Percentiles rank a stretch among this genome's conserved stretches.
Conservation (phyloP, 1,140 invertebrate genomes). For the Heliothis subflexa region DNA sequence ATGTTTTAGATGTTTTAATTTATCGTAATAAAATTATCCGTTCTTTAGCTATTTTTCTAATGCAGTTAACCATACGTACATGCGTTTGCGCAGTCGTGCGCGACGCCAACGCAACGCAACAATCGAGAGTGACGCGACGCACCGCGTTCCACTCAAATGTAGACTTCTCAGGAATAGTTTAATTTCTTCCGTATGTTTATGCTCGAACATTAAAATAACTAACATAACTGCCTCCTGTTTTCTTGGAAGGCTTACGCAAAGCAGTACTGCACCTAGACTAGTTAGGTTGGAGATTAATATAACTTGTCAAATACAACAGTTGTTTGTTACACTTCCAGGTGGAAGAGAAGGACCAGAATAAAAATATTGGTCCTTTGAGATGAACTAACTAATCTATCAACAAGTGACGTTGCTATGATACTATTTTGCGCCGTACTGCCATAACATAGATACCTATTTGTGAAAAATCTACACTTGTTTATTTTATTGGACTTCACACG, state of each 20-base stretch:
- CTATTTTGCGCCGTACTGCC: no score
- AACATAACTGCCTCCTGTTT: neutral
- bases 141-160: constrained; percentile 26
- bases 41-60: neutral
- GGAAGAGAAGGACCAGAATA: no score
- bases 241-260: neutral
- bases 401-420: no score
- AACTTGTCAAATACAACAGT: no score
- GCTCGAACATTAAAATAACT: constrained; percentile 5
- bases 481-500: no score
- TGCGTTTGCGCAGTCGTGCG: constrained; percentile 36
- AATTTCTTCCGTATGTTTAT: constrained; percentile 20
- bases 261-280: neutral
- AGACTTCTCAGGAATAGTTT: constrained; percentile 14
- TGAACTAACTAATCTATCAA: no score
- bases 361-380: no score
- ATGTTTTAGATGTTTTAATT: no score
- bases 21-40: no score
- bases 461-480: no score
- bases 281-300: neutral
- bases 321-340: no score
- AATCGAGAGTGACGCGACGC: constrained; percentile 27
- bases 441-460: no score
- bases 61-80: neutral
- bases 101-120: constrained; percentile 10